Conservation (phyloP, 2,797 vertebrate species). For the Sebastes goodei region DNA sequence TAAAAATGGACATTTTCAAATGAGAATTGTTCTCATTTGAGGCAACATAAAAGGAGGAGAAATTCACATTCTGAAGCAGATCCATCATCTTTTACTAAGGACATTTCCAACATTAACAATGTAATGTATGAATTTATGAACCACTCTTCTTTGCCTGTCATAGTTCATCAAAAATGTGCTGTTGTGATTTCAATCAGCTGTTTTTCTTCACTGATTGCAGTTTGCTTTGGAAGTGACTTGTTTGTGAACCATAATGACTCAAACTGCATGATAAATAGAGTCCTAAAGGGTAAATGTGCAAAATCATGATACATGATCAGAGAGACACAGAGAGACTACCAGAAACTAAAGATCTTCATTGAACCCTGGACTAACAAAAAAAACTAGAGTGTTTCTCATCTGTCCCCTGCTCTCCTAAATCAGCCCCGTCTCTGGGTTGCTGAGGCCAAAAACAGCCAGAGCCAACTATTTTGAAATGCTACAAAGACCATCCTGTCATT, state of each 20-base stretch:
- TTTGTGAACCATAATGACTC: slow-evolving; percentile 44
- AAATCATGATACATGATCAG: slow-evolving; percentile 55
- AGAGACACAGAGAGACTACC: slow-evolving; percentile 19
- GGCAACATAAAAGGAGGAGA: background rate
- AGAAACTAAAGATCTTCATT: slow-evolving; percentile 47
- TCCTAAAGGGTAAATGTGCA: slow-evolving; percentile 38
- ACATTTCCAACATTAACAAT: slow-evolving; percentile 23
- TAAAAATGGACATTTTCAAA: background rate
- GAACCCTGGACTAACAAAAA: slow-evolving; percentile 28
- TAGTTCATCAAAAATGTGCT: slow-evolving; percentile 45
- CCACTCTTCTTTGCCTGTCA: slow-evolving; percentile 11
- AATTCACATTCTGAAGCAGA: slow-evolving; percentile 10
- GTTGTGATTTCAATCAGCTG: slow-evolving; percentile 50
- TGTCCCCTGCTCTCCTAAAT: slow-evolving; percentile 42
- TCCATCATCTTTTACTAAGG: background rate
- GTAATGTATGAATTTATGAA: slow-evolving; percentile 28
- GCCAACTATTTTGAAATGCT: slow-evolving; percentile 44
- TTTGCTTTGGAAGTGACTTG: slow-evolving; percentile 66
- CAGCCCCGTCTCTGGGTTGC: slow-evolving; percentile 16
- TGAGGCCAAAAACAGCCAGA: slow-evolving; percentile 31
- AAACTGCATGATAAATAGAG: slow-evolving; percentile 55
- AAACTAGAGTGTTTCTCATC: slow-evolving; percentile 25
- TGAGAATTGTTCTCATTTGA: background rate
- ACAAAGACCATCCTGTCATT: slow-evolving; percentile 41
- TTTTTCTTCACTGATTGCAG: slow-evolving; percentile 66